Conservation (phyloP, 2,888 invertebrate genomes). For the Megaustenia siamemsis region DNA sequence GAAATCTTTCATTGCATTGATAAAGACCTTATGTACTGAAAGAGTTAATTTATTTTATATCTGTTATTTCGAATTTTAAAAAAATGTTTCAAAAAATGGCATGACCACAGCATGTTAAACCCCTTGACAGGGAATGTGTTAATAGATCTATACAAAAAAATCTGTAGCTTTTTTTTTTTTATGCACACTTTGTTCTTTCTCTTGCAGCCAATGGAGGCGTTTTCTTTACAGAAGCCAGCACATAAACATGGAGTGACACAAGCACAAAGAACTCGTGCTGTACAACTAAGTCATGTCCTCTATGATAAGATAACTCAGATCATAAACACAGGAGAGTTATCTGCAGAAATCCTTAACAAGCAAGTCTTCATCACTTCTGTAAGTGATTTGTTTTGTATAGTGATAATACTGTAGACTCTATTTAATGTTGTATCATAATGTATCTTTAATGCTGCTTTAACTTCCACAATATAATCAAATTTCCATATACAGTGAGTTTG, state of each 20-base stretch:
- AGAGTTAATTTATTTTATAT: too few relatives aligned
- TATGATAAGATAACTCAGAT: conserved; percentile 64
- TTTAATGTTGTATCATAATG: neutral
- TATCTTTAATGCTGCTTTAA: too few relatives aligned
- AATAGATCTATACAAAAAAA: too few relatives aligned
- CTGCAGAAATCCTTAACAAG: conserved; percentile 57
- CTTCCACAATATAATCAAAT: neutral
- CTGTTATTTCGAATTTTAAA: too few relatives aligned
- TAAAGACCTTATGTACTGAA: too few relatives aligned
- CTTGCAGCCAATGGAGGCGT: conserved; percentile 40
- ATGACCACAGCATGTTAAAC: too few relatives aligned
- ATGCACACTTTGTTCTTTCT: neutral
- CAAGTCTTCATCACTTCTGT: conserved; percentile 64
- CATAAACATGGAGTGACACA: conserved; percentile 42
- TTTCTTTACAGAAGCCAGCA: neutral
- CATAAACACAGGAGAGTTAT: conserved; percentile 64
- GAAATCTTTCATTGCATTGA: too few relatives aligned
- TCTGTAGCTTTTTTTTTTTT: too few relatives aligned
- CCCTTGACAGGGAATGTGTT: too few relatives aligned
- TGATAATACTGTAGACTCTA: neutral
- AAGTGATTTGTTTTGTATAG: conserved; percentile 12
- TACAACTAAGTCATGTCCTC: conserved; percentile 65
- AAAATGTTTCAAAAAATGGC: too few relatives aligned
- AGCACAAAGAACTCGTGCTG: conserved; percentile 59
- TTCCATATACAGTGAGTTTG: too few relatives aligned